Evolutionary conservation across 2,113 vertebrate species (phyloP).

Genomic region (Zingel zingel): DNA sequence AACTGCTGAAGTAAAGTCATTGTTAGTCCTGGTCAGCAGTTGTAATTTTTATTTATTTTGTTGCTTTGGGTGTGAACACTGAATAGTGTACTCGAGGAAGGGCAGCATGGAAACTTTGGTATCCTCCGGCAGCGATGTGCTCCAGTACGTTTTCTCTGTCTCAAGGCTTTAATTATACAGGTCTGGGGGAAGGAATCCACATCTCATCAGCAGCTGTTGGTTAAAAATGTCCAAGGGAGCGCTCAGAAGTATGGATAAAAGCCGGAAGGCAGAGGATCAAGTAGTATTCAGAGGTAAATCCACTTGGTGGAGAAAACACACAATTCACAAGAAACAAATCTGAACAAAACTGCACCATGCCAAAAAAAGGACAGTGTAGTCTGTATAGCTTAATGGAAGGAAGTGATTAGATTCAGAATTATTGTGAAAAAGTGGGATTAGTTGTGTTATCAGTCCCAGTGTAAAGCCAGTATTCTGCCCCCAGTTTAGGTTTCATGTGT

Average conservation of each 20-base stretch:
- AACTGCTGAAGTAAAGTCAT: conserved; percentile 20
- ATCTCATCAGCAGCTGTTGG: conserved; percentile 57
- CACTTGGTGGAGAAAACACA: conserved; percentile 13
- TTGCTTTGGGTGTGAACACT: conserved; percentile 21
- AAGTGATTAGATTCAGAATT: neutral
- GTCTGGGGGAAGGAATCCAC: conserved; percentile 40
- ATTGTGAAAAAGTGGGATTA: neutral
- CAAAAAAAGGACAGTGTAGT: neutral
- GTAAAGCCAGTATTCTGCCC: neutral
- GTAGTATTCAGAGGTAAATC: conserved; percentile 23
- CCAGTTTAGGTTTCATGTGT: neutral
- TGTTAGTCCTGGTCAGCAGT: conserved; percentile 34
- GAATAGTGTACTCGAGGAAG: conserved; percentile 18
- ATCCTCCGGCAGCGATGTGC: conserved; percentile 46
- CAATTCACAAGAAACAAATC: conserved; percentile 5
- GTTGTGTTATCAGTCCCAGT: neutral
- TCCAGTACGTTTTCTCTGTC: conserved; percentile 40
- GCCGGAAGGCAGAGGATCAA: conserved; percentile 38
- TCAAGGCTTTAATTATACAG: conserved; percentile 48
- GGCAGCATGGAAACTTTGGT: conserved; percentile 27
- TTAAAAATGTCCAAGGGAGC: conserved; percentile 62
- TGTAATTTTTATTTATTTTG: conserved; percentile 47
- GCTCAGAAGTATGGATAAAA: conserved; percentile 52
- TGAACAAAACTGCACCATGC: neutral
- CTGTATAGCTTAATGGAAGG: neutral